Percentiles rank a stretch among this genome's conserved stretches.
phyloP scores from a whole-genome alignment of 2,888 invertebrate genomes.

The Pilophorus perplexus region DNA sequence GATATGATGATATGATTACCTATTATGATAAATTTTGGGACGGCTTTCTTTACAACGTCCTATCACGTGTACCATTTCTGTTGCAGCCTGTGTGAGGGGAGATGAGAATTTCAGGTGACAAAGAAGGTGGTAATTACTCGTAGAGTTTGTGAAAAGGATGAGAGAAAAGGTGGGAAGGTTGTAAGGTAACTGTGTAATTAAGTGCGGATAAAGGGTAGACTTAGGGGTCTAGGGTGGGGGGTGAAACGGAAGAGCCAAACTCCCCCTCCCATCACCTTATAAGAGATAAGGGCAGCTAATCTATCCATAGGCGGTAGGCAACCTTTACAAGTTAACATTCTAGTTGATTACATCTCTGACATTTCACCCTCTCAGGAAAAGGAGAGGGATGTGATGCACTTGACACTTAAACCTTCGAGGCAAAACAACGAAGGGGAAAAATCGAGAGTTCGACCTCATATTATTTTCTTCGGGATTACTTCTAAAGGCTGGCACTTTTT shows the following conservation, averaged over 20 bases:
- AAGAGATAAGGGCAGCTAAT: conserved; percentile 40
- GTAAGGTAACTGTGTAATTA: conserved; percentile 25
- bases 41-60: no score
- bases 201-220: background rate
- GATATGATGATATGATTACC: no score
- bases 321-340: conserved; percentile 42
- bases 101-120: background rate
- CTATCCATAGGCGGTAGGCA: conserved; percentile 41
- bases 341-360: conserved; percentile 46
- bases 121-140: conserved; percentile 13
- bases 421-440: no score
- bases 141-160: conserved; percentile 2
- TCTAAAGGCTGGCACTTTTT: no score
- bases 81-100: background rate
- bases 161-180: background rate
- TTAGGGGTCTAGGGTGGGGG: background rate
- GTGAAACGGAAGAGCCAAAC: background rate
- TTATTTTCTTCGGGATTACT: no score
- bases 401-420: conserved; percentile 32
- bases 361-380: conserved; percentile 35
- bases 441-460: no score
- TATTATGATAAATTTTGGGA: no score
- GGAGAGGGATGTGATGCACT: conserved; percentile 28
- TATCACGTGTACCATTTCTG: no score
- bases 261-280: background rate